These are phyloP conservation scores for Hassar affinis DNA, from an alignment of 2,113 vertebrate genomes.

Conservation along the genomic window DNA sequence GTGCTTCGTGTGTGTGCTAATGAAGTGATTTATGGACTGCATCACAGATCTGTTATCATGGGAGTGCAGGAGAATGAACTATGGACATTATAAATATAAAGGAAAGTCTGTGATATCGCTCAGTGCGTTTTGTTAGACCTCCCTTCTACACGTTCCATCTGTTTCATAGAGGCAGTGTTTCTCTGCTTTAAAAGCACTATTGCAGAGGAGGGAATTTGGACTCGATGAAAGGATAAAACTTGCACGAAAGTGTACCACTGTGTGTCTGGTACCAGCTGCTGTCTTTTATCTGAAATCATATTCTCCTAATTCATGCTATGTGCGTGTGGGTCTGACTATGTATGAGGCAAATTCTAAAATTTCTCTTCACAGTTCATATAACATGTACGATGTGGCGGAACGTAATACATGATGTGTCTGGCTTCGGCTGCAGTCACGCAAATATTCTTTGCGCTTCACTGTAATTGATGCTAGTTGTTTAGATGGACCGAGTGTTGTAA, in stretches of 20 bases:
- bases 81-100: not conserved
- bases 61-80: conserved; percentile 14
- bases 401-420: not conserved
- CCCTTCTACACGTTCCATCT: not conserved
- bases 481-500: not conserved
- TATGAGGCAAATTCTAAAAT: not conserved
- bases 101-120: not conserved
- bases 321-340: not conserved
- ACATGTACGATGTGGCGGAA: not conserved
- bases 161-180: not conserved
- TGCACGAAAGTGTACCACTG: conserved; percentile 4
- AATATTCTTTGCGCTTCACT: not conserved
- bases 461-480: not conserved
- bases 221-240: not conserved
- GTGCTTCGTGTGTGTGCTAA: conserved; percentile 59
- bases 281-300: not conserved
- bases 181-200: not conserved
- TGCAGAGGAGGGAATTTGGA: not conserved
- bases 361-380: conserved; percentile 5
- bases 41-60: conserved; percentile 63
- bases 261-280: conserved; percentile 14
- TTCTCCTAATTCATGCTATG: not conserved
- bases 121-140: not conserved
- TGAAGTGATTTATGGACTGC: conserved; percentile 58
- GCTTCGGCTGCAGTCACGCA: not conserved